Evolutionary conservation across 2,113 vertebrate species (phyloP), one percentile per base, ranked within the genome.

Genomic region (Oncorhynchus nerka): DNA sequence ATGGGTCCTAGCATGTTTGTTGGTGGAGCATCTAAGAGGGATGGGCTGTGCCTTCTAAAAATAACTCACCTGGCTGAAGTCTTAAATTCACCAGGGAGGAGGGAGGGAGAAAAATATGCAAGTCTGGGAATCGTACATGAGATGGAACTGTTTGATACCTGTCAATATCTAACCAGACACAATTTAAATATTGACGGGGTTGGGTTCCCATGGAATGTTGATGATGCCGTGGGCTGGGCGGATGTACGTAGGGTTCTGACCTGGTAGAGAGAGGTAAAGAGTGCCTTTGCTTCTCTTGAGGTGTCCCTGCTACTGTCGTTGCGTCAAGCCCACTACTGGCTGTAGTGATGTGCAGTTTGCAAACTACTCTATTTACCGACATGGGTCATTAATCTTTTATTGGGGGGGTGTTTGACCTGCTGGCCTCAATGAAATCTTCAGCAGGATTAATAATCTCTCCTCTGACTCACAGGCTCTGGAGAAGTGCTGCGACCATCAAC

Each of bases 161-260:
- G 48, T 71, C 49, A 9, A 71, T 15, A 48, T 71, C 24, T 2
- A 51, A 12, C n/a, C 49, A 15, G 7, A 48, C 51, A 13, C 19
- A 15, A n/a, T 19, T 71, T n/a, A 57, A 70, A 70, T 70, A 70
- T 70, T 70, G 68, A 59, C 24, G 32, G 32, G 5, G 32, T 34
- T 49, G 68, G 39, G 13, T 49, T n/a, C 68, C 30, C 13, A 57
- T 71, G 70, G 13, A 71, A 28, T 57, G 59, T 71, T 71, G 70
- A 71, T 57, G 49, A 20, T 30, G 28, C 24, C 5, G 20, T n/a
- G 30, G 16, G 4, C 28, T 6, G 67, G 20, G 8, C 5, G 61
- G 20, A 24, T 64, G 22, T 26, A 64, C 24, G 22, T 11, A 45
- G 39, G 9, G 2, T 2, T 45, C 2, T 45, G 39, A 45, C 9